A percentile compares a stretch with the other conserved stretches of the same genome.
Conservation (phyloP, 92 coral and sea anemone species). For the Paramuricea clavata region DNA sequence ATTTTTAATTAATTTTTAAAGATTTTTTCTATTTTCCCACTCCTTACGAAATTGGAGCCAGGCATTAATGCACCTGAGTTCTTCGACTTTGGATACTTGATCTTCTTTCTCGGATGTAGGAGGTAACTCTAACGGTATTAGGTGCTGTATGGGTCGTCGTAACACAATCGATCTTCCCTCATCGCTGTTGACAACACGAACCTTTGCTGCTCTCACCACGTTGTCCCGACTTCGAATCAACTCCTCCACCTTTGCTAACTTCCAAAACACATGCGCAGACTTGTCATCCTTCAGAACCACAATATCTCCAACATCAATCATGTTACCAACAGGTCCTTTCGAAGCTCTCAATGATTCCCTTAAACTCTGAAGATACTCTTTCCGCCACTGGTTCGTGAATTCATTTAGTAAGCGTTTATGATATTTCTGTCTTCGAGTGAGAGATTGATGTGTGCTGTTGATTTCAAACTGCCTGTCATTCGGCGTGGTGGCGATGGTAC, state of each 20-base stretch:
- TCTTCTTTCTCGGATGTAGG: background rate
- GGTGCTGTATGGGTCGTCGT: background rate
- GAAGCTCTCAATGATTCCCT: background rate
- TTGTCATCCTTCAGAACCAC: background rate
- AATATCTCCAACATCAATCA: background rate
- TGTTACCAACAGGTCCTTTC: too few species aligned
- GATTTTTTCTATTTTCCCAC: too few species aligned
- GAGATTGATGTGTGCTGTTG: background rate
- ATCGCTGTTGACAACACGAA: background rate
- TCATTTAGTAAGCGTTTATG: background rate
- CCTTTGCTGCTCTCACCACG: background rate
- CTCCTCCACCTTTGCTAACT: background rate
- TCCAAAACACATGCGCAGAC: background rate
- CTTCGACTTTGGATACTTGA: background rate
- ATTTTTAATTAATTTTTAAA: too few species aligned
- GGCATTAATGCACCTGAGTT: too few species aligned
- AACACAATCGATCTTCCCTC: background rate
- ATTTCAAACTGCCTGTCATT: background rate
- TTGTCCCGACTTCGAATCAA: background rate
- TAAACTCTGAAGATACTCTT: background rate
- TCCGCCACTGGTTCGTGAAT: background rate
- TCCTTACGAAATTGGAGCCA: too few species aligned
- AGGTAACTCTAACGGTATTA: background rate
- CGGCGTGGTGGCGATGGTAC: background rate
- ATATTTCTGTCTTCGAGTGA: background rate